A percentile compares a stretch with the other conserved stretches of the same genome.
Conservation (phyloP, 2,113 vertebrate species). For the Caloenas nicobarica region DNA sequence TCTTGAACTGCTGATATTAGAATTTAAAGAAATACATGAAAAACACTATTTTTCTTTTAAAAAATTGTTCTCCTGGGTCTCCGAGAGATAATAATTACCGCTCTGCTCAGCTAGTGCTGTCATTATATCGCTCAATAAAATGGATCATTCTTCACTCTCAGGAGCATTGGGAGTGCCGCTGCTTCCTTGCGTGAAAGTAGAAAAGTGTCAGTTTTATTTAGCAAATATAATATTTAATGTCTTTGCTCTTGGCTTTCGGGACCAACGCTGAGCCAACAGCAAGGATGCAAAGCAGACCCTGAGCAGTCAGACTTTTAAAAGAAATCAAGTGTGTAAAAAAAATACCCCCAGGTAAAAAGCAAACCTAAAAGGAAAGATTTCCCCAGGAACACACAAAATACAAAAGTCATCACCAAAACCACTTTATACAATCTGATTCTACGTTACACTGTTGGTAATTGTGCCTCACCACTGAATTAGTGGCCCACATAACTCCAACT, state of each 20-base stretch:
- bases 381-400: background rate
- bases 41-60: slow-evolving; percentile 77
- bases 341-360: background rate
- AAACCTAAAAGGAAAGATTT: slow-evolving; percentile 19
- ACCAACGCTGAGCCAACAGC: slow-evolving; percentile 10
- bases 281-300: slow-evolving; percentile 9
- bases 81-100: slow-evolving; percentile 77
- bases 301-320: slow-evolving; percentile 5
- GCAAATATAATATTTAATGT: slow-evolving; percentile 74
- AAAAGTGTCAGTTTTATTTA: slow-evolving; percentile 77
- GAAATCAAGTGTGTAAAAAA: background rate
- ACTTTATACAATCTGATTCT: background rate
- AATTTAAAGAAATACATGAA: slow-evolving; percentile 71
- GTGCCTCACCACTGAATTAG: background rate
- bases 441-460: background rate
- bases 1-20: slow-evolving; percentile 60
- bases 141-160: slow-evolving; percentile 73
- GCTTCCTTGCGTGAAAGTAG: slow-evolving; percentile 63
- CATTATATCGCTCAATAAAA: slow-evolving; percentile 80
- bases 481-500: background rate
- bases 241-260: slow-evolving; percentile 35
- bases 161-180: slow-evolving; percentile 60
- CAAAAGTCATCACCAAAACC: background rate
- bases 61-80: slow-evolving; percentile 71
- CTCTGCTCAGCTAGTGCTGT: slow-evolving; percentile 70